Evolutionary conservation across 2,888 invertebrate genomes (phyloP), one percentile per base, ranked within the genome.

Genomic region (Hypomecis atomaria): DNA sequence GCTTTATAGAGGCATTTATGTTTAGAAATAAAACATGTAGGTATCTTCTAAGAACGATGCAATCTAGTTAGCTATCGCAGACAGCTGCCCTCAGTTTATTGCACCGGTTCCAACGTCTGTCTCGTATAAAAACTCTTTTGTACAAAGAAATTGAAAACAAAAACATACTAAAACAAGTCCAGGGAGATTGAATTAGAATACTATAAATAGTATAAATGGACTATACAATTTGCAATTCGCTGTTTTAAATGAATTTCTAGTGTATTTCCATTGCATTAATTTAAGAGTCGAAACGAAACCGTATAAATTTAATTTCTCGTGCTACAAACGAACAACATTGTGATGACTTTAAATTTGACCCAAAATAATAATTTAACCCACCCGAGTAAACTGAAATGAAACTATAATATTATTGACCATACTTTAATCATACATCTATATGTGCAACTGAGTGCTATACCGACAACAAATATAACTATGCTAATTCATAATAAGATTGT

Each of bases 81-180:
- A 52, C 65, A 60, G 38, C 58, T 57, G 55, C 45, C 37, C 47
- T 47, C 44, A 37, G 45, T 71, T 65, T 64, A 70, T 64, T 64
- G 60, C 68, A 78, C 77, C 71, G 75, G 76, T 78, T 73, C 59
- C 54, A 52, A 62, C 67, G 74, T 76, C 73, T 72, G 70, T 67
- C 71, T 70, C 54, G 54, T 45, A 62, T 67, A 59, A 71, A 71
- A 66, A 62, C 60, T 67, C 63, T 64, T 61, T 74, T 69, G 67
- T 66, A 43, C 33, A 13, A 36, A 42, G n/a, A 53, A 53, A 60
- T 33, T 49, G 34, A 57, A 52, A 62, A 49, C 45, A 45, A 33
- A 8, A 23, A 38, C 23, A n/a, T 9, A 33, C 52, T 52, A 11
- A 37, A 44, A 9, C 37, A 48, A 34, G 52, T 52, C 59, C 44